These are phyloP conservation scores for Rhagoletis pomonella DNA, from an alignment of 1,140 invertebrate species.

Conservation along the genomic window DNA sequence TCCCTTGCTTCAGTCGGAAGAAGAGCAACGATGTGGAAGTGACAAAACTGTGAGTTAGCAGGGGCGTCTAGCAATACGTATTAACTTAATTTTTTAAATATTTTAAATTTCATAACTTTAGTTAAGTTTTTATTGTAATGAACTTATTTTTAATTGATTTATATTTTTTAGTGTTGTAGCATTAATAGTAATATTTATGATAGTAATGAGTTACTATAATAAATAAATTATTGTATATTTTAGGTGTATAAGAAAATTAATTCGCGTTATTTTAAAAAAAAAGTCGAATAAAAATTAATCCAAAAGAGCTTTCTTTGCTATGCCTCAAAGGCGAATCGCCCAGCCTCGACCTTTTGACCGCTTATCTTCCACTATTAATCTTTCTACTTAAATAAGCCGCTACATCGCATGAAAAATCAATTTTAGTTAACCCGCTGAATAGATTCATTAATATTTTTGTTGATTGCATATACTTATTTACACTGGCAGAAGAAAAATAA, in stretches of 20 bases:
- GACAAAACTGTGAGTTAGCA: background rate
- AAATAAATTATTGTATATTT: background rate
- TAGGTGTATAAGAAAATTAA: background rate
- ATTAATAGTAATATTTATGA: background rate
- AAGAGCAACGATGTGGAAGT: slow-evolving; percentile 58
- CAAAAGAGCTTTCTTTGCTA: too few species aligned
- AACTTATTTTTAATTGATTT: background rate
- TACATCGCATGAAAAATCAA: background rate
- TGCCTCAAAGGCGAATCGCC: too few species aligned
- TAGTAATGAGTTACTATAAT: background rate
- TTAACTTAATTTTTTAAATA: background rate
- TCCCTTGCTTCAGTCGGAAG: slow-evolving; percentile 64
- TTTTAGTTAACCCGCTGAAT: background rate
- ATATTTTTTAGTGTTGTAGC: background rate
- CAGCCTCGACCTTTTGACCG: background rate
- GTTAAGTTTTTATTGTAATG: background rate
- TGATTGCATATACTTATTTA: background rate
- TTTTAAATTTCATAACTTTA: background rate
- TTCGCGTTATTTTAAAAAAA: background rate
- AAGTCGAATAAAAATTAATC: background rate
- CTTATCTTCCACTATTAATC: background rate
- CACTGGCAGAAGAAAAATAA: background rate
- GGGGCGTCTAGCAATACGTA: too few species aligned
- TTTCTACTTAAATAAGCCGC: background rate
- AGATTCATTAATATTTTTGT: background rate